Evolutionary conservation across 2,888 invertebrate genomes (phyloP), one percentile per base, ranked within the genome.

Genomic region (Teinopalpus imperialis): DNA sequence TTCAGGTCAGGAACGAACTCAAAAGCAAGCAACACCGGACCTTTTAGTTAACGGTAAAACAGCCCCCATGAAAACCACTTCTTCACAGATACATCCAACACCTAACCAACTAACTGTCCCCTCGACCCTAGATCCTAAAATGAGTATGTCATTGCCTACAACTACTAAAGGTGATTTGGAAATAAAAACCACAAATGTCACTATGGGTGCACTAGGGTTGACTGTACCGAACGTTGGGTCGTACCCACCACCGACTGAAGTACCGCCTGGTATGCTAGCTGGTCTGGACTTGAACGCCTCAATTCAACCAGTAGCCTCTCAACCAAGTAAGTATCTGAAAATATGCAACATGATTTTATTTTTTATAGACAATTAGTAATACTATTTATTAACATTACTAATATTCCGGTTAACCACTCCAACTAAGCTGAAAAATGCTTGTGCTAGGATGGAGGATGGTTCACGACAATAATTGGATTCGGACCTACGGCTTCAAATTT

Each of bases 1-100:
- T 36, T 14, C 27, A 64, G 59, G 58, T 34, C 8, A 61, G 59
- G 79, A 76, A 16, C 39, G 54, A 43, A 52, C 53, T 5, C 66
- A 72, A 43, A 78, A 78, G 48, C 82, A 78, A 45, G 57, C 63
- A 13, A 79, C 82, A 3, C 87, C 87, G 21, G 87, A 87, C 54
- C 68, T 87, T 9, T 57, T 87, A 1, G 80, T 85, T 0, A 85
- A 74, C 32, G 81, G 82, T 1, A 73, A 67, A 48, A 52, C 57
- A 23, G 23, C 48, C n/a, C n/a, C n/a, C n/a, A n/a, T n/a, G n/a
- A n/a, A n/a, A n/a, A 31, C 43, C 10, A 20, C 20, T 20, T 16
- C 35, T 10, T 8, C 31, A 13, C 32, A 45, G 7, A n/a, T 27
- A 10, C 39, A 39, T 20, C 24, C 58, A 16, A 56, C 61, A 4